A percentile compares a stretch with the other conserved stretches of the same genome.
phyloP scores from a whole-genome alignment of 1,140 invertebrate genomes.

The Telenomus remus region DNA sequence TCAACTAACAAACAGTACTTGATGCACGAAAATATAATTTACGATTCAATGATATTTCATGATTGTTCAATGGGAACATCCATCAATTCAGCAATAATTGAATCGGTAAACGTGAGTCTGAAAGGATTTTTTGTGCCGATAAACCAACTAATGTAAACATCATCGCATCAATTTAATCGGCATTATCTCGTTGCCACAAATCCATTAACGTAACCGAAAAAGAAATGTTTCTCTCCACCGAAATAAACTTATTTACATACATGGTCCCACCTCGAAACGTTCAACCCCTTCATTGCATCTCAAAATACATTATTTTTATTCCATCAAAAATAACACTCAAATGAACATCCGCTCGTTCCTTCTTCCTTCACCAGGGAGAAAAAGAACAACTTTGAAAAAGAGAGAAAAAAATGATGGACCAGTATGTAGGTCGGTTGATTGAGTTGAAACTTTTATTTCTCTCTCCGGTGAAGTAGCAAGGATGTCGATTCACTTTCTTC shows the following conservation, averaged over 20 bases:
- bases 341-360: neutral
- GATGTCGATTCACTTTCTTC: too few relatives aligned
- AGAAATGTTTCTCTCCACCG: constrained; percentile 23
- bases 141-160: constrained; percentile 55
- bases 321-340: constrained; percentile 17
- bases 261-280: constrained; percentile 28
- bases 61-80: constrained; percentile 42
- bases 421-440: too few relatives aligned
- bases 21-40: constrained; percentile 35
- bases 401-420: too few relatives aligned
- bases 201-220: constrained; percentile 19
- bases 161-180: constrained; percentile 44
- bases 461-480: too few relatives aligned
- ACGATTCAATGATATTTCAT: constrained; percentile 44
- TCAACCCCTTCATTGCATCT: constrained; percentile 37
- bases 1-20: constrained; percentile 46
- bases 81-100: constrained; percentile 41
- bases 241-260: constrained; percentile 46
- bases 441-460: too few relatives aligned
- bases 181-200: constrained; percentile 3
- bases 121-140: constrained; percentile 49
- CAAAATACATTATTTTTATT: constrained; percentile 28
- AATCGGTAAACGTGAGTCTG: constrained; percentile 18
- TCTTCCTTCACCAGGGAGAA: neutral
- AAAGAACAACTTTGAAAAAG: too few relatives aligned